Evolutionary conservation across 2,113 vertebrate species (phyloP), one percentile per base, ranked within the genome.

Genomic region (Callithrix jacchus): DNA sequence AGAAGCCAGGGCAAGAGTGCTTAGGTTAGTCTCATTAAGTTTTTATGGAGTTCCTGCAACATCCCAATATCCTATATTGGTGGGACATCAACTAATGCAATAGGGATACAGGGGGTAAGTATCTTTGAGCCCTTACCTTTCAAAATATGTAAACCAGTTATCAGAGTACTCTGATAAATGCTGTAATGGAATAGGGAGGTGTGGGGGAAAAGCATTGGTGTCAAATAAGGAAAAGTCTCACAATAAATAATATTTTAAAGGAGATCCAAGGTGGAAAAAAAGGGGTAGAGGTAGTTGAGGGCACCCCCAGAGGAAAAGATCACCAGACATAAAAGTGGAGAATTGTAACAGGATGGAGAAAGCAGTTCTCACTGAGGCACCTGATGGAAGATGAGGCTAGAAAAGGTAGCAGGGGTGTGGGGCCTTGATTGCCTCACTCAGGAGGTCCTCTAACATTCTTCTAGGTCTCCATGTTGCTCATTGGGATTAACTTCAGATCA

Each of bases 361-460:
- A 77, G 6, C 0, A 32, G 20, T 1, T 7, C 4, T 80, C 21
- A 3, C 16, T 17, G 61, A 30, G 45, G 3, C 17, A 40, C 40
- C 14, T 66, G n/a, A 16, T 32, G 9, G 17, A 88, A 66, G 12
- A 13, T 2, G 2, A 9, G 25, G 64, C 0, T 42, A 37, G 30
- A 40, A 37, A 23, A 58, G 6, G 30, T 23, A 40, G 32, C 14
- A 86, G 40, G 90, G 17, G 0, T 1, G 5, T 61, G 20, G 52
- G 52, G 21, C 18, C 64, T 35, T 52, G 35, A 25, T 5, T n/a
- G 27, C 35, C 17, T 70, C 20, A 8, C 42, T 64, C 30, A 42
- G 14, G 10, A 76, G 6, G 1, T 47, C 54, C 64, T 61, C 27
- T 20, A 8, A 14, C 10, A 37, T 25, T 20, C 23, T 88, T 82